Evolutionary conservation across 2,888 invertebrate species (phyloP).

Genomic region (Watsonalla binaria): DNA sequence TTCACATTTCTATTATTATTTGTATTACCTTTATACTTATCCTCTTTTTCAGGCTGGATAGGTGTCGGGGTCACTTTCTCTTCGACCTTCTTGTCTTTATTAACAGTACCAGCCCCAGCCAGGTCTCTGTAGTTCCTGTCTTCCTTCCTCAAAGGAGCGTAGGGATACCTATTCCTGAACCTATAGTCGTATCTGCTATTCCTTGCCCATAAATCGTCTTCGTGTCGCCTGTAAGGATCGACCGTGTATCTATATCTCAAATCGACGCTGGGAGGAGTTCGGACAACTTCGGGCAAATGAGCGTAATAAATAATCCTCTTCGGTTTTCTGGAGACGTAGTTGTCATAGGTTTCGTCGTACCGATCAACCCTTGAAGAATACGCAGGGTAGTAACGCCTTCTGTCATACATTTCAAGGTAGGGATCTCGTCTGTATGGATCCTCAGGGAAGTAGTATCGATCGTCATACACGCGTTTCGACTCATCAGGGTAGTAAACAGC

Average conservation of each 20-base stretch:
- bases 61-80: conserved; percentile 72
- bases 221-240: conserved; percentile 64
- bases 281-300: conserved; percentile 82
- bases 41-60: conserved; percentile 62
- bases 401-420: conserved; percentile 61
- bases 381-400: conserved; percentile 47
- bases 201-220: conserved; percentile 61
- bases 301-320: conserved; percentile 85
- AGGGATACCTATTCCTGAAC: conserved; percentile 64
- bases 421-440: conserved; percentile 66
- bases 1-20: conserved; percentile 38
- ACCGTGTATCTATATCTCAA: conserved; percentile 72
- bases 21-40: conserved; percentile 35
- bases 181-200: conserved; percentile 67
- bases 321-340: conserved; percentile 65
- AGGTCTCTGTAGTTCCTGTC: conserved; percentile 68
- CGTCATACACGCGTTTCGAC: conserved; percentile 61
- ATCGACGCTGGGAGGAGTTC: conserved; percentile 79
- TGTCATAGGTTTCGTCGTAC: conserved; percentile 65
- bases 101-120: conserved; percentile 55
- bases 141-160: conserved; percentile 64
- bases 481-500: conserved; percentile 72
- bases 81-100: conserved; percentile 64
- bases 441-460: conserved; percentile 55
- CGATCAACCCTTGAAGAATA: conserved; percentile 57